A percentile compares a stretch with the other conserved stretches of the same genome.
phyloP scores from a whole-genome alignment of 2,113 vertebrate species.

The Nerophis ophidion region DNA sequence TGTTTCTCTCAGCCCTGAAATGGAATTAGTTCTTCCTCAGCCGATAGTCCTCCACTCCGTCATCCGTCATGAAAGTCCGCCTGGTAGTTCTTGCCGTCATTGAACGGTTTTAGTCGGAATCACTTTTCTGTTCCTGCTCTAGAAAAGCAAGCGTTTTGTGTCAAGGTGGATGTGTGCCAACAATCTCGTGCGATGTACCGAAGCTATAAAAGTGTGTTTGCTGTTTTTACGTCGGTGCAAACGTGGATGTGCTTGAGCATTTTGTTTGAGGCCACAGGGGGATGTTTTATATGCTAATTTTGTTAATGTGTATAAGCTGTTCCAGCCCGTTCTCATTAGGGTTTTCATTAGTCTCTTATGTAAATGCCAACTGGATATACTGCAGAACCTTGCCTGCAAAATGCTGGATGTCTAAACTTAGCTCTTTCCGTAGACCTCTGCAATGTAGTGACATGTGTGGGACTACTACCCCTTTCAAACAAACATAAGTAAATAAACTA shows the following conservation, averaged over 20 bases:
- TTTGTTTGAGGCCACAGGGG: slow-evolving; percentile 23
- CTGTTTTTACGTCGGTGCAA: not conserved
- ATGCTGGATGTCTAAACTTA: slow-evolving; percentile 23
- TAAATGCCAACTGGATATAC: slow-evolving; percentile 47
- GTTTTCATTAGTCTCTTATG: slow-evolving; percentile 64
- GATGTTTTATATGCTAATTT: slow-evolving; percentile 68
- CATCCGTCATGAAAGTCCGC: not conserved
- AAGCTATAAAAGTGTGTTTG: slow-evolving; percentile 20
- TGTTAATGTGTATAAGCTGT: slow-evolving; percentile 63
- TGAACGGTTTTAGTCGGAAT: not conserved
- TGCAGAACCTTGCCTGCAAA: slow-evolving; percentile 15
- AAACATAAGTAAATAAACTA: too few relatives aligned
- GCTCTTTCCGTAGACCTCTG: slow-evolving; percentile 14
- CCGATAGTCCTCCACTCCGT: not conserved
- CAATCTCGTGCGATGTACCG: not conserved
- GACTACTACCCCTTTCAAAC: too few relatives aligned
- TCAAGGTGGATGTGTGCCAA: slow-evolving; percentile 1
- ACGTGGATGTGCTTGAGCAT: slow-evolving; percentile 9
- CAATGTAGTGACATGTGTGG: not conserved
- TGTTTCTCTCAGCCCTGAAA: not conserved
- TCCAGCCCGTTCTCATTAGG: slow-evolving; percentile 61
- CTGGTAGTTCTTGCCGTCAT: not conserved
- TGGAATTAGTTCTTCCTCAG: not conserved
- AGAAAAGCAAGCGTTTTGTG: slow-evolving; percentile 1
- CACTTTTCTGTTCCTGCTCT: not conserved